phyloP scores from a whole-genome alignment of 2,888 invertebrate species.

The Bembecia ichneumoniformis region DNA sequence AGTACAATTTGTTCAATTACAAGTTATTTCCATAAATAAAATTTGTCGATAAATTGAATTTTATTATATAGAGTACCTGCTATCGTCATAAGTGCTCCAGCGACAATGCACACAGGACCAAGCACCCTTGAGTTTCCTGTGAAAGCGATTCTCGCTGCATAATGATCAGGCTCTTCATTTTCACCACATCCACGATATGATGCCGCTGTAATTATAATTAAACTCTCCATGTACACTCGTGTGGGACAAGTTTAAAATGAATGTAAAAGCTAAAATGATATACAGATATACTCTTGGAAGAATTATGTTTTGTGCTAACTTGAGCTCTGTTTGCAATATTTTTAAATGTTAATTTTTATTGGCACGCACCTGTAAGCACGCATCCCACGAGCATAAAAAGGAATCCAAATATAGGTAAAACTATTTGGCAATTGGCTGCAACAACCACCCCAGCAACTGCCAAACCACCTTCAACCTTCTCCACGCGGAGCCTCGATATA shows the following conservation, averaged over 20 bases:
- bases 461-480: conserved; percentile 83
- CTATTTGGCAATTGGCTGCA: conserved; percentile 83
- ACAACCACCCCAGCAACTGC: conserved; percentile 84
- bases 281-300: neutral
- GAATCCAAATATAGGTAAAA: conserved; percentile 82
- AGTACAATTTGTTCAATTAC: no score
- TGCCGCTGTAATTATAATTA: conserved; percentile 66
- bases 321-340: no score
- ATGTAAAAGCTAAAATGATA: neutral
- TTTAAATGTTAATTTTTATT: no score
- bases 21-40: no score
- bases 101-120: conserved; percentile 81
- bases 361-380: conserved; percentile 77
- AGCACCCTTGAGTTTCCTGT: conserved; percentile 81
- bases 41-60: no score
- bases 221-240: no score
- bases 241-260: no score
- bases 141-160: conserved; percentile 79
- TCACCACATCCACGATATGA: conserved; percentile 81
- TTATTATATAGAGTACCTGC: conserved; percentile 32
- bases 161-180: conserved; percentile 80
- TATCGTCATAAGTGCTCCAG: conserved; percentile 80
- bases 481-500: conserved; percentile 78
- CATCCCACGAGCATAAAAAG: conserved; percentile 82
- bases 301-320: no score